phyloP scores from a whole-genome alignment of 2,888 invertebrate species.

The Trimorus sp. region DNA sequence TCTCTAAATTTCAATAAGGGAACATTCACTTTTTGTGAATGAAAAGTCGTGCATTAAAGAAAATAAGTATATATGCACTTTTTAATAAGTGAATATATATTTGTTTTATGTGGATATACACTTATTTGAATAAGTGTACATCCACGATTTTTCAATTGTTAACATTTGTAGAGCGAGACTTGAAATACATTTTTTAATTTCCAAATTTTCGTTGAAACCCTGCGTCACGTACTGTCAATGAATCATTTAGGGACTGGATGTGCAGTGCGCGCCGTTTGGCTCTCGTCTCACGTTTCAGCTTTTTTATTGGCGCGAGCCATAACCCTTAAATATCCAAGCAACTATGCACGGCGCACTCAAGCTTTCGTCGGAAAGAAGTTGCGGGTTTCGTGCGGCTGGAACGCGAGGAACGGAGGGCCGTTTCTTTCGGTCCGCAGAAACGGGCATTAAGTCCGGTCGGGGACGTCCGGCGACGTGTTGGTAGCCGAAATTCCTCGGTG shows the following conservation, averaged over 20 bases:
- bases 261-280: constrained; percentile 66
- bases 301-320: constrained; percentile 59
- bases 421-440: constrained; percentile 68
- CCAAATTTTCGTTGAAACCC: no score
- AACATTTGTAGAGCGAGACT: background rate
- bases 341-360: constrained; percentile 57
- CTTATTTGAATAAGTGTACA: no score
- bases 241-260: constrained; percentile 45
- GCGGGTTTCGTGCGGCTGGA: constrained; percentile 71
- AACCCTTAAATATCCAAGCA: constrained; percentile 66
- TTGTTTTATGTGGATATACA: no score
- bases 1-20: no score
- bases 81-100: no score
- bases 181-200: no score
- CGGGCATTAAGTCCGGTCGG: constrained; percentile 63
- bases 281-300: constrained; percentile 71
- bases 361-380: constrained; percentile 65
- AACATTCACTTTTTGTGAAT: no score
- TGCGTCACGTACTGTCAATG: constrained; percentile 32
- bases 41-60: no score
- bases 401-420: constrained; percentile 66
- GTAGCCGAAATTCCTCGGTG: constrained; percentile 64
- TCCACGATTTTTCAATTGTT: no score
- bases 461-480: constrained; percentile 65
- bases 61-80: no score